These are phyloP conservation scores for Eulemur mongoz DNA, from an alignment of 2,797 vertebrate species.

Conservation along the genomic window DNA sequence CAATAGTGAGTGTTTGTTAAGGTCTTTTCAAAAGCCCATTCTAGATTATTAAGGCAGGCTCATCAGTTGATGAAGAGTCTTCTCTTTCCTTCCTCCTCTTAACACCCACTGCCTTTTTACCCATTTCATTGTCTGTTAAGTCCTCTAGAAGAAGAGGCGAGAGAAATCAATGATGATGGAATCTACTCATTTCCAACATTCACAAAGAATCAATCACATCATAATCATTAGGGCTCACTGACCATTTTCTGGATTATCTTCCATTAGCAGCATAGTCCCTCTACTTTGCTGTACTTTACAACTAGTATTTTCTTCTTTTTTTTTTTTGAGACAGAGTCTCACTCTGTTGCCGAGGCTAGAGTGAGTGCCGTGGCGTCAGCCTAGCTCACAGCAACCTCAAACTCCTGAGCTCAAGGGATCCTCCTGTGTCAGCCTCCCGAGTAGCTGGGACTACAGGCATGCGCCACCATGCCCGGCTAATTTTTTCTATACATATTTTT, in stretches of 20 bases:
- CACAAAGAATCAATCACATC: not conserved
- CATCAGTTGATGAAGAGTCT: fast-evolving
- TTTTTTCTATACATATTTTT: too few species aligned
- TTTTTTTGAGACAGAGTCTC: too few species aligned
- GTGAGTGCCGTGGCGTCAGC: too few species aligned
- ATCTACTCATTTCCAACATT: not conserved
- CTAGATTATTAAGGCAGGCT: not conserved
- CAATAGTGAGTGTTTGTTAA: not conserved
- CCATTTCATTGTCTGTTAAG: not conserved
- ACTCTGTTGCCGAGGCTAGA: too few species aligned
- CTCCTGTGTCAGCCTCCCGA: too few species aligned
- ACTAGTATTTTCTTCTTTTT: not conserved
- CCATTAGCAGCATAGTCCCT: not conserved
- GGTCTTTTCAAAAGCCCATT: not conserved
- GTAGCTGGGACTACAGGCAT: too few species aligned
- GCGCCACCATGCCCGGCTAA: too few species aligned
- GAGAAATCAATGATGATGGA: not conserved
- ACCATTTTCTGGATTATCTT: not conserved
- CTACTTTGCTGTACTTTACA: not conserved
- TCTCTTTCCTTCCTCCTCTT: not conserved
- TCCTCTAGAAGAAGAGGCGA: not conserved
- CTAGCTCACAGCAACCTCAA: too few species aligned
- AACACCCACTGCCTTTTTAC: not conserved
- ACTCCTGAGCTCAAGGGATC: too few species aligned
- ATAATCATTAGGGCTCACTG: not conserved